Percentiles rank a stretch among this genome's conserved stretches.
Evolutionary conservation across 1,140 invertebrate species (phyloP).

Genomic region (Dendrolimus punctatus): DNA sequence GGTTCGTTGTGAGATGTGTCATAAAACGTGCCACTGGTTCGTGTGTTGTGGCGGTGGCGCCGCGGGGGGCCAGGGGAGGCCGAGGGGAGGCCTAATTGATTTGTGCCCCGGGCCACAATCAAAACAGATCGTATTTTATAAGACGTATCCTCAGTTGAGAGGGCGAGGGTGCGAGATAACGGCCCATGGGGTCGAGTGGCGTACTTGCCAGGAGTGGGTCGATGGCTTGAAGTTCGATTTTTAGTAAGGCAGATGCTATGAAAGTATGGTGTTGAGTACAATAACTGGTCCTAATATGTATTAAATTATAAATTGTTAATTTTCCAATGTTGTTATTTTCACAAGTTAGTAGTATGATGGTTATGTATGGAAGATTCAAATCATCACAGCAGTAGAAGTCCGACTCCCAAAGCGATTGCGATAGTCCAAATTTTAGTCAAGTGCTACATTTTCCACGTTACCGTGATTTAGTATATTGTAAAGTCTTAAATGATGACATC

Average conservation of each 20-base stretch:
- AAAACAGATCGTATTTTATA: slow-evolving; percentile 73
- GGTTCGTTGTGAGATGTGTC: slow-evolving; percentile 56
- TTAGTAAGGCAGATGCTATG: background rate
- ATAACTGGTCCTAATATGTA: too few relatives aligned
- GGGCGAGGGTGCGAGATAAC: slow-evolving; percentile 45
- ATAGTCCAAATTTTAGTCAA: too few relatives aligned
- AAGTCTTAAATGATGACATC: too few relatives aligned
- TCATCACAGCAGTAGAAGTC: too few relatives aligned
- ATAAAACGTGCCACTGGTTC: slow-evolving; percentile 68
- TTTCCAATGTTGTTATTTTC: too few relatives aligned
- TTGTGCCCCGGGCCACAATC: slow-evolving; percentile 71
- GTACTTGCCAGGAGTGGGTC: slow-evolving; percentile 4
- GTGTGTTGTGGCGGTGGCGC: slow-evolving; percentile 49
- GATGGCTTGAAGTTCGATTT: slow-evolving; percentile 36
- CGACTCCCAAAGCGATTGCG: too few relatives aligned
- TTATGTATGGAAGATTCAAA: too few relatives aligned
- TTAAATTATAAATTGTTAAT: too few relatives aligned
- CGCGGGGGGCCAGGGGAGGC: slow-evolving; percentile 51
- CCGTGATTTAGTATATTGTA: too few relatives aligned
- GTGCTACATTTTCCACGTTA: too few relatives aligned
- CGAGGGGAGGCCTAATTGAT: slow-evolving; percentile 64
- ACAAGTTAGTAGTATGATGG: too few relatives aligned
- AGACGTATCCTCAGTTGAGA: slow-evolving; percentile 46
- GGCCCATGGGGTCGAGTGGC: slow-evolving; percentile 10
- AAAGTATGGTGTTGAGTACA: too few relatives aligned